A percentile compares a stretch with the other conserved stretches of the same genome.
Conservation (phyloP, 2,113 vertebrate species). For the Aphelocoma coerulescens region DNA sequence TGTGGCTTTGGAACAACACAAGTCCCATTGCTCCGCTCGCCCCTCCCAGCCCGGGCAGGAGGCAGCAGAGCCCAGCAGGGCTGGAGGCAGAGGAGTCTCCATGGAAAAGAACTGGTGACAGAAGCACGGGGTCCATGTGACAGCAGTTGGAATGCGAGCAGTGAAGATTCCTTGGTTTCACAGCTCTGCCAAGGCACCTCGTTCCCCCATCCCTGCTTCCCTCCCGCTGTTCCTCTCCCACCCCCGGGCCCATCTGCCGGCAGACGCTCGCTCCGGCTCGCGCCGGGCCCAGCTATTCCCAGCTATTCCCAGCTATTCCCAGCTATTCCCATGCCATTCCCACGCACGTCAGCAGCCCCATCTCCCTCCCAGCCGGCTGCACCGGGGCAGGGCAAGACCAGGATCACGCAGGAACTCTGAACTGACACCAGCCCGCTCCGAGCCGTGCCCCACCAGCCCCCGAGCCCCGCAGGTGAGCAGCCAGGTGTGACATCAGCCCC, state of each 20-base stretch:
- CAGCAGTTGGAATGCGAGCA: not conserved
- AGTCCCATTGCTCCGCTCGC: not conserved
- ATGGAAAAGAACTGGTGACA: not conserved
- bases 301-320: not conserved
- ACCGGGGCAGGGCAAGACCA: not conserved
- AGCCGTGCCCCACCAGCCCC: rapidly evolving
- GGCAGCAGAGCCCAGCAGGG: not conserved
- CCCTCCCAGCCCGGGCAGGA: not conserved
- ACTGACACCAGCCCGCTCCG: not conserved
- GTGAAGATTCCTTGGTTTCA: not conserved
- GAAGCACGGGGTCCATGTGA: not conserved
- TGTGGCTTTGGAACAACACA: not conserved
- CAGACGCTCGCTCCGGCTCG: not conserved
- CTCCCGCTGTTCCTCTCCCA: not conserved
- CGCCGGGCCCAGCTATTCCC: not conserved
- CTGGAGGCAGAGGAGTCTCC: not conserved
- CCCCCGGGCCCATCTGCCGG: conserved; percentile 34
- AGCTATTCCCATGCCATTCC: not conserved
- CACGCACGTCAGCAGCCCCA: not conserved
- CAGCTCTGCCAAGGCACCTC: conserved; percentile 44
- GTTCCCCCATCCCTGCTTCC: not conserved
- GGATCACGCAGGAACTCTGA: not conserved
- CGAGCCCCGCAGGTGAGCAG: not conserved
- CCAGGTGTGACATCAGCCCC: rapidly evolving
- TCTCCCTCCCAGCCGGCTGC: not conserved